These are phyloP conservation scores for Xenopus laevis DNA, from an alignment of 2,113 vertebrate species.

Conservation along the genomic window DNA sequence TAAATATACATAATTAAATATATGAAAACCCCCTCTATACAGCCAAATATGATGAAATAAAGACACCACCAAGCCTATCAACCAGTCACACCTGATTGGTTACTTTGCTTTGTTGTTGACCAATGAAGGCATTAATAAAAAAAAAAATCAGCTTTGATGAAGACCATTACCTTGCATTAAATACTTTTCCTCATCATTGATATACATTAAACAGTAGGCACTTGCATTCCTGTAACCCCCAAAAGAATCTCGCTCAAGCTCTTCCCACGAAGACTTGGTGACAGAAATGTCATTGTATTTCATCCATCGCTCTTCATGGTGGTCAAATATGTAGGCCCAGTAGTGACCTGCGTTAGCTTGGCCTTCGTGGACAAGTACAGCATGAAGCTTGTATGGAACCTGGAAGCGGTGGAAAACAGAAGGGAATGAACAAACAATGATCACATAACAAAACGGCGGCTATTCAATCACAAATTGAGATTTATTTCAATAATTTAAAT, in stretches of 20 bases:
- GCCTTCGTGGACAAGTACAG: conserved; percentile 94
- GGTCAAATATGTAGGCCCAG: conserved; percentile 96
- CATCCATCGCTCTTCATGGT: conserved; percentile 90
- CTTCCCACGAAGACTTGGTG: conserved; percentile 96
- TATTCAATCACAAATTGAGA: too few species aligned
- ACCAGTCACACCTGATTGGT: too few species aligned
- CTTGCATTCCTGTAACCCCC: conserved; percentile 96
- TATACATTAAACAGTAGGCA: conserved; percentile 98
- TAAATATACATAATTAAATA: too few species aligned
- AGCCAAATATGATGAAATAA: too few species aligned
- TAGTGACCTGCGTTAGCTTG: conserved; percentile 97
- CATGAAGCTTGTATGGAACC: conserved; percentile 95
- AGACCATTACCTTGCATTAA: conserved; percentile 85
- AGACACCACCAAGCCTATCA: too few species aligned
- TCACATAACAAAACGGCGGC: too few species aligned
- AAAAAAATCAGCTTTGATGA: too few species aligned
- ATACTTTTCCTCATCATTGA: conserved; percentile 92
- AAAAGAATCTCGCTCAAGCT: conserved; percentile 93
- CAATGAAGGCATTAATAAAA: too few species aligned
- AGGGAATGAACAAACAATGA: too few species aligned
- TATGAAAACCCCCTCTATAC: too few species aligned
- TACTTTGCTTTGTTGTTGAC: too few species aligned
- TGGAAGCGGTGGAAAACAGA: conserved; percentile 48
- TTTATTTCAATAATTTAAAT: too few species aligned
- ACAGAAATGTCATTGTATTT: conserved; percentile 98